phyloP scores from a whole-genome alignment of 2,888 invertebrate species.

The Drosophila paramelanica region DNA sequence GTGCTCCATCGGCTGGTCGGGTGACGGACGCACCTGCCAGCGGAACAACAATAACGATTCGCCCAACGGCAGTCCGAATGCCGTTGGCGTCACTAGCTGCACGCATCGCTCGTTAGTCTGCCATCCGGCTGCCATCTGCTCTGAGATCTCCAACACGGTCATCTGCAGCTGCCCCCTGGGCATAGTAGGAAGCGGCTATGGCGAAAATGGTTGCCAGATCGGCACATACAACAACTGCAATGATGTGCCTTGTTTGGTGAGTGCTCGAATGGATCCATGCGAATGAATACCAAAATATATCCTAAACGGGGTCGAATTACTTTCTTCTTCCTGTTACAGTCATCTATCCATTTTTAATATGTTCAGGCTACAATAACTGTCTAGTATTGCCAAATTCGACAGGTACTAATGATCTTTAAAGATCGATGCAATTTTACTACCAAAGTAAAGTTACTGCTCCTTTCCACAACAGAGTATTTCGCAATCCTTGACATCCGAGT shows the following conservation, averaged over 20 bases:
- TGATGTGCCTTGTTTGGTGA: conserved; percentile 86
- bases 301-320: no score
- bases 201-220: conserved; percentile 90
- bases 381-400: no score
- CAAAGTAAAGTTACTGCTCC: no score
- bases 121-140: conserved; percentile 92
- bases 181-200: conserved; percentile 92
- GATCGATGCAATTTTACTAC: no score
- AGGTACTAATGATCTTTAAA: no score
- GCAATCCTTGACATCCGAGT: no score
- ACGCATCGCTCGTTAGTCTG: conserved; percentile 86
- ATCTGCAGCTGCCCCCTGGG: conserved; percentile 92
- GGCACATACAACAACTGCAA: conserved; percentile 85
- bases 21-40: conserved; percentile 91
- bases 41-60: conserved; percentile 40
- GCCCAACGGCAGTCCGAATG: not conserved
- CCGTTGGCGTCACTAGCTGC: conserved; percentile 59
- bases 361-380: no score
- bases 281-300: no score
- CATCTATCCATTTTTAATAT: no score
- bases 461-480: no score
- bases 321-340: no score
- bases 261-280: conserved; percentile 4
- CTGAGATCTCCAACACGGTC: conserved; percentile 88
- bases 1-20: conserved; percentile 95